Conservation (phyloP, 2,888 invertebrate species). For the Dryadula phaetusa region DNA sequence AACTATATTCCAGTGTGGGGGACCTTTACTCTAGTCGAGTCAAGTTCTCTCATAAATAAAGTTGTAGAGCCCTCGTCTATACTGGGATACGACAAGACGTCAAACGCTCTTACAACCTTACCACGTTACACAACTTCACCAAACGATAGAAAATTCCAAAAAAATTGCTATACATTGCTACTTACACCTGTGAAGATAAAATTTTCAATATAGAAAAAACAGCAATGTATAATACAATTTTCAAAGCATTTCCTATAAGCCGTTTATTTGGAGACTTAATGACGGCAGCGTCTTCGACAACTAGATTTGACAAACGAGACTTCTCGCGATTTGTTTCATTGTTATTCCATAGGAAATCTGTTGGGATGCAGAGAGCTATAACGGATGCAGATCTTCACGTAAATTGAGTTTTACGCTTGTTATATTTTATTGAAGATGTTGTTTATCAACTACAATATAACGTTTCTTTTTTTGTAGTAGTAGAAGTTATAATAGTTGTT, state of each 20-base stretch:
- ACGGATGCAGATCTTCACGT: constrained; percentile 39
- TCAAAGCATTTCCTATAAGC: background rate
- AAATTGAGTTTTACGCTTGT: constrained; percentile 41
- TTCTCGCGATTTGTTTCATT: constrained; percentile 52
- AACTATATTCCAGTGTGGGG: constrained; percentile 39
- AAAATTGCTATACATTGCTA: constrained; percentile 32
- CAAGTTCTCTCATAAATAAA: constrained; percentile 72
- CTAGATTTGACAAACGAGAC: constrained; percentile 53
- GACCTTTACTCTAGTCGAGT: constrained; percentile 47
- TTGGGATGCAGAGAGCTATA: constrained; percentile 40
- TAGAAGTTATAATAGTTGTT: background rate
- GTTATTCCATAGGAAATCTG: constrained; percentile 47
- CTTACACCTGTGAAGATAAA: background rate
- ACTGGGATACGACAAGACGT: constrained; percentile 60
- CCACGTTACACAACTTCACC: constrained; percentile 47
- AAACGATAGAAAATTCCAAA: constrained; percentile 28
- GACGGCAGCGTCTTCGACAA: constrained; percentile 50
- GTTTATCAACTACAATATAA: constrained; percentile 3
- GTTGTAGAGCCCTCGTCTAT: constrained; percentile 59
- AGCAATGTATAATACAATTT: constrained; percentile 33
- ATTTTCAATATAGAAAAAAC: background rate
- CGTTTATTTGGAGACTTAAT: constrained; percentile 34
- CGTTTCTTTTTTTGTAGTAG: background rate
- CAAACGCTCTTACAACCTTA: constrained; percentile 41
- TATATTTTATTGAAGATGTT: constrained; percentile 36